Evolutionary conservation across 2,797 vertebrate species (phyloP), one percentile per base, ranked within the genome.

Genomic region (Benthosema pterotum): DNA sequence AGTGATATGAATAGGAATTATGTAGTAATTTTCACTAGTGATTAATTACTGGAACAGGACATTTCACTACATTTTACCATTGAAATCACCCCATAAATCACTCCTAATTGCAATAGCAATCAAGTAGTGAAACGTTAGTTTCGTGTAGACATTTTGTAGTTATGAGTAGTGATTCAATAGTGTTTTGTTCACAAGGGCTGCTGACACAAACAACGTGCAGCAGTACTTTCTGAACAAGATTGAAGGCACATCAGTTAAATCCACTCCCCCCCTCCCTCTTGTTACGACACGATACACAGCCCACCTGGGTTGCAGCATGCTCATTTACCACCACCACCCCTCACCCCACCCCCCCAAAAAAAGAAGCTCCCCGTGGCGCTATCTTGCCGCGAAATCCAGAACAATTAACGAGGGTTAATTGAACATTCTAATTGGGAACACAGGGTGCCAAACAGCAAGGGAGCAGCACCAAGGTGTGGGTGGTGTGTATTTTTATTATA

Each of bases 331-430:
- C n/a, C n/a, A n/a, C n/a, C n/a, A n/a, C 22, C 22, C 22, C 22
- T n/a, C n/a, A n/a, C 22, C 22, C 22, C 22, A 22, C 22, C 22
- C 22, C 22, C 22, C 28, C 28, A 28, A 38, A 38, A 38, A 77
- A 82, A 85, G 79, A 13, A 45, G 46, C 72, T 83, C 85, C 87
- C 87, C 62, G 71, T 79, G 82, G 79, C 58, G 54, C 56, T 46
- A 42, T 65, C 75, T 56, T 75, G 71, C 83, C 69, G 83, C 75
- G 87, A n/a, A n/a, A 76, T 82, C 72, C 61, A 68, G 47, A 76
- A 80, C 83, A 85, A 89, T 93, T 91, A 90, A 83, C 82, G 71
- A 74, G 85, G 91, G 92, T 91, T 94, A 93, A 93, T 92, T 91
- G 91, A 88, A 91, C 81, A 82, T 87, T 88, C 89, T 93, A 93